These are phyloP conservation scores for Centropristis striata DNA, from an alignment of 2,113 vertebrate genomes.

Conservation along the genomic window DNA sequence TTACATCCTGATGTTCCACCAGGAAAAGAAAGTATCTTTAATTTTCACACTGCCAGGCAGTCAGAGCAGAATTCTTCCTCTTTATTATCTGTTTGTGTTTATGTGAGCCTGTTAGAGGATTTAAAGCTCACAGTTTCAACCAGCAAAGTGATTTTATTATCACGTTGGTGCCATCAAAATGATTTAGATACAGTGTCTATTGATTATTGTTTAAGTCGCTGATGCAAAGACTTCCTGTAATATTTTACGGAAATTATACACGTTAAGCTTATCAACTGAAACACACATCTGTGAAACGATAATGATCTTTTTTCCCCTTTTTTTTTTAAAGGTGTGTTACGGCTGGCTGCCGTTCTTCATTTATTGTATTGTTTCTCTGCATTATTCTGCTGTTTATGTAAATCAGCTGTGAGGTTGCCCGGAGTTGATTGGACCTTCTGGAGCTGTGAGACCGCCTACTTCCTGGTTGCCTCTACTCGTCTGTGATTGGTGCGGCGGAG, in stretches of 20 bases:
- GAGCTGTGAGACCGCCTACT: no score
- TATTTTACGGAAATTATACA: background rate
- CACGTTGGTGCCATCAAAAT: background rate
- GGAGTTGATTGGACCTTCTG: no score
- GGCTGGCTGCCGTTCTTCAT: no score
- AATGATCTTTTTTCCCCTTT: no score
- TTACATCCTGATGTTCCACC: background rate
- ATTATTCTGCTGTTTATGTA: no score
- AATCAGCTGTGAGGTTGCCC: no score
- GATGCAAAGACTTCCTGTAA: background rate
- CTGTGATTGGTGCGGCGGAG: no score
- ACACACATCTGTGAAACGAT: background rate
- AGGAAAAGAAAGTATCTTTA: background rate
- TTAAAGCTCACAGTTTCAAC: background rate
- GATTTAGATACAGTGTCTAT: background rate
- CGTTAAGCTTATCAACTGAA: background rate
- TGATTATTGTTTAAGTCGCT: background rate
- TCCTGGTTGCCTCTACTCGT: no score
- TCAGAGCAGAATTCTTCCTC: background rate
- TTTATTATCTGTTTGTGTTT: background rate
- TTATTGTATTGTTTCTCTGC: no score
- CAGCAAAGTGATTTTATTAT: background rate
- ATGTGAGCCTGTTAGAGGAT: background rate
- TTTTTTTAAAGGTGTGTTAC: background rate
- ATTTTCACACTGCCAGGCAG: background rate